These are phyloP conservation scores for Selene dorsalis DNA, from an alignment of 2,797 vertebrate species.

Conservation along the genomic window DNA sequence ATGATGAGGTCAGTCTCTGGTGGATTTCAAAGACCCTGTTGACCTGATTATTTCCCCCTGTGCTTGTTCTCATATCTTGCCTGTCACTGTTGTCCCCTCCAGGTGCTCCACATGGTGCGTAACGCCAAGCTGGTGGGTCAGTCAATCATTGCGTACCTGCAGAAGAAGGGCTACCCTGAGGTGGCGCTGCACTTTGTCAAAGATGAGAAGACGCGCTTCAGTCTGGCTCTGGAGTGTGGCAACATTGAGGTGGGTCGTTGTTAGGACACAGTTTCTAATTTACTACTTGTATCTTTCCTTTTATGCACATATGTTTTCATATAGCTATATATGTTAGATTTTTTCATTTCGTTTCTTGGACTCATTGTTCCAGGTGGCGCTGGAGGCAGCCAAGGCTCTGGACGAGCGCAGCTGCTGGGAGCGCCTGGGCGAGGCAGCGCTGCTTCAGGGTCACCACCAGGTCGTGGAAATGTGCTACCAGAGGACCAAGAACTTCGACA, in stretches of 20 bases:
- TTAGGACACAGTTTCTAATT: not conserved
- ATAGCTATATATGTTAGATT: too few relatives aligned
- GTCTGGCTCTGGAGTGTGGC: constrained; percentile 95
- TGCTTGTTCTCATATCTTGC: not conserved
- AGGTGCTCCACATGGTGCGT: constrained; percentile 99
- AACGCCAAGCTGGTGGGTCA: constrained; percentile 97
- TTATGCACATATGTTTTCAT: not conserved
- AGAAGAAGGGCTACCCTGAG: constrained; percentile 98
- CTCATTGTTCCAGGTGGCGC: constrained; percentile 94
- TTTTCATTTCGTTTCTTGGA: too few relatives aligned
- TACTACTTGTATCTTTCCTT: not conserved
- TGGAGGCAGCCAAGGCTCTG: constrained; percentile 96
- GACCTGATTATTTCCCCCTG: not conserved
- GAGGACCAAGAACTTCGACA: constrained; percentile 98
- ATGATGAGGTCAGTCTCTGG: constrained; percentile 89
- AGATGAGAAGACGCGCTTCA: constrained; percentile 97
- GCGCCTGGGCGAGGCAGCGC: constrained; percentile 93
- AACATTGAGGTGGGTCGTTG: constrained; percentile 91
- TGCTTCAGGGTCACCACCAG: constrained; percentile 98
- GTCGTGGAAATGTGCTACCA: constrained; percentile 99
- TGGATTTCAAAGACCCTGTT: not conserved
- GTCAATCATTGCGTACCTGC: constrained; percentile 98
- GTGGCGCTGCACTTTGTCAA: constrained; percentile 98
- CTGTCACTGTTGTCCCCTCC: not conserved
- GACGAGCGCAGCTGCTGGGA: constrained; percentile 98